Percentiles rank a stretch among this genome's conserved stretches.
phyloP scores from a whole-genome alignment of 2,888 invertebrate species.

The Papilio gigon region DNA sequence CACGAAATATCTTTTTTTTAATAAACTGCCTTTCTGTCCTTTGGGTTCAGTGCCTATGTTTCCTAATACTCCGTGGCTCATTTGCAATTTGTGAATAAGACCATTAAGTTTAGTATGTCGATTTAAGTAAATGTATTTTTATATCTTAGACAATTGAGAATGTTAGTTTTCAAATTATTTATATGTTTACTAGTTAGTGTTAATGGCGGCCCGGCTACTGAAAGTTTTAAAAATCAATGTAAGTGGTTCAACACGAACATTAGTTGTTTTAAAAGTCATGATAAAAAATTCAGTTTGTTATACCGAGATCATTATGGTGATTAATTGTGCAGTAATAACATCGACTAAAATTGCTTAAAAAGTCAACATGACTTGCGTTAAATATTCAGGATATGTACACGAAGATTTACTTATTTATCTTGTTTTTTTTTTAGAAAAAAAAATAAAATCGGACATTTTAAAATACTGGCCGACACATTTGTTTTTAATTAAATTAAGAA shows the following conservation, averaged over 20 bases:
- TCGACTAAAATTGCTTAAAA: too few species aligned
- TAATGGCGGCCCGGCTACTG: slow-evolving; percentile 44
- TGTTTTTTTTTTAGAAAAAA: too few species aligned
- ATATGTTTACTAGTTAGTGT: slow-evolving; percentile 36
- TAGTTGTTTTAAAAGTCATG: too few species aligned
- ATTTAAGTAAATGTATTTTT: slow-evolving; percentile 30
- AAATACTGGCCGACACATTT: too few species aligned
- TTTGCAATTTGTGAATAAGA: slow-evolving; percentile 22
- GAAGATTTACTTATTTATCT: too few species aligned
- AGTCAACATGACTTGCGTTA: too few species aligned
- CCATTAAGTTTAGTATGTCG: slow-evolving; percentile 14
- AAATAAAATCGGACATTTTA: too few species aligned
- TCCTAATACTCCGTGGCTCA: slow-evolving; percentile 26
- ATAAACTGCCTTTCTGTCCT: slow-evolving; percentile 29
- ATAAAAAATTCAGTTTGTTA: too few species aligned
- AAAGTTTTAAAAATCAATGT: slow-evolving; percentile 50
- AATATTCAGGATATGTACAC: too few species aligned
- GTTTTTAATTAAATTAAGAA: too few species aligned
- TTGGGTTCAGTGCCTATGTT: not conserved
- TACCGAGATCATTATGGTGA: too few species aligned
- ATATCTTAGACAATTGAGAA: not conserved
- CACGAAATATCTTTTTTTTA: slow-evolving; percentile 17
- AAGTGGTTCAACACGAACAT: slow-evolving; percentile 25
- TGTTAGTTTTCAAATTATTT: slow-evolving; percentile 33
- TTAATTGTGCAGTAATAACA: too few species aligned